Evolutionary conservation across 2,797 vertebrate species (phyloP).

Genomic region (Pterois miles): DNA sequence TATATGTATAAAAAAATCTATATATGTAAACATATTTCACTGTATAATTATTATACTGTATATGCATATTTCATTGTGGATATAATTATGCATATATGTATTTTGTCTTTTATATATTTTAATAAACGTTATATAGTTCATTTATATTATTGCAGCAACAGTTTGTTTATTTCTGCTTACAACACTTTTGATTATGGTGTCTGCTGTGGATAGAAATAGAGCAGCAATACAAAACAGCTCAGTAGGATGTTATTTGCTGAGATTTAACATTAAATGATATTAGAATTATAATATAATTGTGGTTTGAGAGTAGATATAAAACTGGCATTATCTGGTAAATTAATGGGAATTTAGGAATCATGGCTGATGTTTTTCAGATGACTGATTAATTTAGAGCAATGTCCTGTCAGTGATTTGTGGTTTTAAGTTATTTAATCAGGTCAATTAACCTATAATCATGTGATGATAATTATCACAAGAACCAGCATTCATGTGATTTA

Average conservation of each 20-base stretch:
- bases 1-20: constrained; percentile 83
- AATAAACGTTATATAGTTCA: constrained; percentile 85
- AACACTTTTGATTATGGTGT: neutral
- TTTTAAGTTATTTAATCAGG: neutral
- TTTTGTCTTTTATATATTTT: constrained; percentile 86
- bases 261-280: neutral
- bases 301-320: neutral
- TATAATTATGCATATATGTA: constrained; percentile 84
- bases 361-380: neutral
- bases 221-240: neutral
- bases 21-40: constrained; percentile 84
- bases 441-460: neutral
- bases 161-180: constrained; percentile 36
- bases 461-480: neutral
- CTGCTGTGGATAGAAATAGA: constrained; percentile 17
- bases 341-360: neutral
- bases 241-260: neutral
- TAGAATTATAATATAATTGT: neutral
- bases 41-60: constrained; percentile 84
- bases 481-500: neutral
- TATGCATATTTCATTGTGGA: constrained; percentile 85
- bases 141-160: constrained; percentile 44
- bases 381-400: neutral
- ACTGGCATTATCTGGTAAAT: neutral
- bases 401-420: neutral